A percentile compares a stretch with the other conserved stretches of the same genome.
Conservation (phyloP, 1,140 invertebrate species). For the Doryteuthis pealeii region DNA sequence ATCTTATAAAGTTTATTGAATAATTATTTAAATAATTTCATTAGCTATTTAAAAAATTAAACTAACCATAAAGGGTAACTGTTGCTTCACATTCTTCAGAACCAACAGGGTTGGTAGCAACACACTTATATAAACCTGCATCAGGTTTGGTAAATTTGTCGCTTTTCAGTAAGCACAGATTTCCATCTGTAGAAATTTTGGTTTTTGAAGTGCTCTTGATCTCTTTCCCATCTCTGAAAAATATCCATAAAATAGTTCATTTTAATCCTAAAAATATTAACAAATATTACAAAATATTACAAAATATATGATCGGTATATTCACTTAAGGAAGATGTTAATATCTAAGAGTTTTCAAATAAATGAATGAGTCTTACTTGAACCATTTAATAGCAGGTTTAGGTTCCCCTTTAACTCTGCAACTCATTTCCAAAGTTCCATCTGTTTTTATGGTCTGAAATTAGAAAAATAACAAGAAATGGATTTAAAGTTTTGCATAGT, state of each 20-base stretch:
- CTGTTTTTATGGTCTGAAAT: conserved; percentile 49
- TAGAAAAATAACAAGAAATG: conserved; percentile 7
- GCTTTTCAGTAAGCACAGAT: conserved; percentile 66
- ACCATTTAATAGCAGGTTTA: conserved; percentile 53
- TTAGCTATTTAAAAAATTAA: too few relatives aligned
- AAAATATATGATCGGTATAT: too few relatives aligned
- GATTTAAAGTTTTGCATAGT: too few relatives aligned
- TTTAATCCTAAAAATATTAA: too few relatives aligned
- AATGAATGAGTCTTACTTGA: conserved; percentile 34
- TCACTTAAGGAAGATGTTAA: too few relatives aligned
- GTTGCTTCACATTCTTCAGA: conserved; percentile 38
- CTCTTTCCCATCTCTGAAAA: conserved; percentile 75
- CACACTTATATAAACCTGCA: conserved; percentile 52
- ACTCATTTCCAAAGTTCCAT: conserved; percentile 41
- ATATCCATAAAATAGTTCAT: background rate
- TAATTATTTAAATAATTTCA: too few relatives aligned
- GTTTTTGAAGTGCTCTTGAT: conserved; percentile 75
- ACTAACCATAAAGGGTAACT: conserved; percentile 43
- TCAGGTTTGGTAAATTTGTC: conserved; percentile 42
- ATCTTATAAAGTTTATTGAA: too few relatives aligned
- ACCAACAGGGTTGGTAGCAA: conserved; percentile 54
- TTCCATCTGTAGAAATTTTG: conserved; percentile 79
- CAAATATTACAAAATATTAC: too few relatives aligned
- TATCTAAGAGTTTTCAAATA: too few relatives aligned
- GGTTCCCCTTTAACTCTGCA: conserved; percentile 50